A percentile compares a stretch with the other conserved stretches of the same genome.
Conservation (phyloP, 2,888 invertebrate species). For the Apoderus coryli region DNA sequence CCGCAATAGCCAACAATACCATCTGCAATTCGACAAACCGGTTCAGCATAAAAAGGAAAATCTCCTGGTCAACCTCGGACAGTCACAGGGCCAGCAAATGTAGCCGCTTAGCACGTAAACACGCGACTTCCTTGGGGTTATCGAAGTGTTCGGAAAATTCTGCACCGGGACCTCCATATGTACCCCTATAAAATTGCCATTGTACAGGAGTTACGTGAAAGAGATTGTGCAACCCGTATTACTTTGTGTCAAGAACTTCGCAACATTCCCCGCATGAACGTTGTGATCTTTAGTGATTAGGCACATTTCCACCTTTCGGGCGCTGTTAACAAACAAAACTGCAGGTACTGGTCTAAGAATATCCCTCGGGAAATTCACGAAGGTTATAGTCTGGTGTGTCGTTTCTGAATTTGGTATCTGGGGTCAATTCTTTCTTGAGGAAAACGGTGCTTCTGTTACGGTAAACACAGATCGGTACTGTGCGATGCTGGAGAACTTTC, state of each 20-base stretch:
- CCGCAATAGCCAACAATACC: no score
- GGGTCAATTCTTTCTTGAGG: constrained; percentile 1
- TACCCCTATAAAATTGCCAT: constrained; percentile 6
- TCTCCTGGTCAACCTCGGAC: no score
- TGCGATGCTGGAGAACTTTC: constrained; percentile 3
- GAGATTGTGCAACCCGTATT: constrained; percentile 4
- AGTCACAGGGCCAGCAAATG: no score
- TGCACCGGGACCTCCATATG: constrained; percentile 5
- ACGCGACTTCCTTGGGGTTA: no score
- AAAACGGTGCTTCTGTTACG: constrained; percentile 2
- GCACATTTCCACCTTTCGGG: constrained; percentile 3
- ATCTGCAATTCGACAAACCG: no score
- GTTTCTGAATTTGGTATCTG: constrained; percentile 2
- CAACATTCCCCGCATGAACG: no score
- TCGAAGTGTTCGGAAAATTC: no score
- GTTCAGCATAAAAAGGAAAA: no score
- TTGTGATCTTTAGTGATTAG: no score
- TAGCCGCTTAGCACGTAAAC: no score
- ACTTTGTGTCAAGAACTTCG: constrained; percentile 3
- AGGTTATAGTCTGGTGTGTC: constrained; percentile 3
- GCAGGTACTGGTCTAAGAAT: constrained; percentile 3
- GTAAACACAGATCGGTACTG: constrained; percentile 2
- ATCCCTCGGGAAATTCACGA: constrained; percentile 1
- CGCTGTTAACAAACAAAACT: constrained; percentile 1
- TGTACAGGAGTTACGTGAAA: constrained; percentile 6